Evolutionary conservation across 2,888 invertebrate genomes (phyloP), one percentile per base, ranked within the genome.

Genomic region (Drosophila siamana): DNA sequence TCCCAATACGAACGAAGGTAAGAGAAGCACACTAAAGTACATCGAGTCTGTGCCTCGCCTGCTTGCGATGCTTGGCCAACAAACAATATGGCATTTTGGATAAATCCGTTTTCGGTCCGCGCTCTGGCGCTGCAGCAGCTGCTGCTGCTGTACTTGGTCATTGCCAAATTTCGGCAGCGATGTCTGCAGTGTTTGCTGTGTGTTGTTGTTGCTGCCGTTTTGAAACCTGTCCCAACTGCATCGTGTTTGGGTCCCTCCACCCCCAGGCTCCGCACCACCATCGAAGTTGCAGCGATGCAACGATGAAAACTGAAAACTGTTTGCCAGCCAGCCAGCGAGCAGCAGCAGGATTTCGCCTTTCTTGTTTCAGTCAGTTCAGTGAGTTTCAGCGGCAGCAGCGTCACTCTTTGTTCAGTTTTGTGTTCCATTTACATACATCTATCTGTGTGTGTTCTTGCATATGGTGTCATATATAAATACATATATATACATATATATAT

Each of bases 201-300:
- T 41, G 38, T 38, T 38, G 74, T 40, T 62, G 57, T 46, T 52
- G 69, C 54, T 54, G 71, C 44, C 48, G 64, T 66, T 62, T 74
- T 69, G 65, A 86, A 85, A 88, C 85, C 85, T 85, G 89, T 88
- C 89, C 81, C 79, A 82, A 83, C 80, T 79, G 83, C 89, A 88
- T 88, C 89, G 85, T 83, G 89, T 88, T 77, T 78, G 67, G 69
- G 71, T 63, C 76, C 78, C 75, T 62, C 59, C 80, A 57, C 77
- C 80, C 73, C 59, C 77, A 66, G 55, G 47, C 83, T 64, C 57
- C 68, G 51, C 43, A 30, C 24, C 30, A 9, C 66, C 19, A 30
- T 52, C 33, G 16, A 30, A 22, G 33, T n/a, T 33, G 33, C 33
- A 46, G 38, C 74, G 33, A 61, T 69, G 72, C 46, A 59, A 38